These are phyloP conservation scores for Pyrochroa serraticornis DNA, from an alignment of 2,888 invertebrate genomes.

Conservation along the genomic window DNA sequence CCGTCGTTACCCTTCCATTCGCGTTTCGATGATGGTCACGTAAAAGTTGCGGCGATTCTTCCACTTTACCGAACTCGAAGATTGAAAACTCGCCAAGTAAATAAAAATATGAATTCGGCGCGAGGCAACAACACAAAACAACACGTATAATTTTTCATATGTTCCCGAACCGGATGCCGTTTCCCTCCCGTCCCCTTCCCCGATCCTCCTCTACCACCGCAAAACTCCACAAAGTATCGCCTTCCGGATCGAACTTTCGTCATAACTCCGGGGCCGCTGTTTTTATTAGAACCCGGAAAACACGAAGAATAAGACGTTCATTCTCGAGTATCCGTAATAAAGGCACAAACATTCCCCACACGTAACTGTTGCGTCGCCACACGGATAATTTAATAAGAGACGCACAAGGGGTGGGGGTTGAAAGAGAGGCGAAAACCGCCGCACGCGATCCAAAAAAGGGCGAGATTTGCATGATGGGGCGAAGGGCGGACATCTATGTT, in stretches of 20 bases:
- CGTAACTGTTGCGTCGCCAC: constrained; percentile 21
- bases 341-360: constrained; percentile 21
- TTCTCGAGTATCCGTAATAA: constrained; percentile 18
- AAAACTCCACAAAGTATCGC: too few species aligned
- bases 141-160: constrained; percentile 12
- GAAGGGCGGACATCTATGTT: too few species aligned
- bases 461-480: too few species aligned
- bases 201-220: too few species aligned
- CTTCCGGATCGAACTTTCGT: too few species aligned
- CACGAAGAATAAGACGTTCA: constrained; percentile 14
- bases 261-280: too few species aligned
- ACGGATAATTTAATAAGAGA: constrained; percentile 17
- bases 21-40: not conserved
- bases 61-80: constrained; percentile 7
- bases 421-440: too few species aligned
- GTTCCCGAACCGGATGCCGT: too few species aligned
- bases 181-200: too few species aligned
- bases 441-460: too few species aligned
- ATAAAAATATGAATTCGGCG: constrained; percentile 2
- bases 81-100: constrained; percentile 7
- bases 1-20: too few species aligned
- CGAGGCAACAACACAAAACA: constrained; percentile 9
- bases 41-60: constrained; percentile 4
- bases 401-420: constrained; percentile 1
- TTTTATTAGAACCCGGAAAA: not conserved